Conservation (phyloP, 2,113 vertebrate genomes). For the Periophthalmodon schlosseri region DNA sequence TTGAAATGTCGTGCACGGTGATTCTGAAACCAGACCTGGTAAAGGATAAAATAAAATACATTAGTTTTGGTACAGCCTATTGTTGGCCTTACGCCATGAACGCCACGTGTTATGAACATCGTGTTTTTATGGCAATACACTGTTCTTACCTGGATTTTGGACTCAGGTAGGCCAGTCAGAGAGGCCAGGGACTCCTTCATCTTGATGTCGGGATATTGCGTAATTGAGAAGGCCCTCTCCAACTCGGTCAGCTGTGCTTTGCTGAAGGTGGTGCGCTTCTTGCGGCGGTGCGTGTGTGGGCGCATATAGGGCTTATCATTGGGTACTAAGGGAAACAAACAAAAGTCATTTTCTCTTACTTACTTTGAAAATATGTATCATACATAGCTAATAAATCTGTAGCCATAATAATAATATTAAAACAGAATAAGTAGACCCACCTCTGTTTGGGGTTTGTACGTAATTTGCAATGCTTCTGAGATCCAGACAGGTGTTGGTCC, state of each 20-base stretch:
- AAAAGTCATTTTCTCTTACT: not conserved
- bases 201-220: conserved; percentile 81
- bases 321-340: not conserved
- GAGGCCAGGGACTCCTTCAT: conserved; percentile 80
- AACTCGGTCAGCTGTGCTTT: conserved; percentile 80
- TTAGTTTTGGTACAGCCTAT: not conserved
- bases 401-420: too few species aligned
- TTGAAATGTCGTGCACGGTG: conserved; percentile 82
- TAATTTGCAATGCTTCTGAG: conserved; percentile 17
- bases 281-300: conserved; percentile 37
- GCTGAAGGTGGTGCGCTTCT: conserved; percentile 83
- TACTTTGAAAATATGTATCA: not conserved
- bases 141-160: conserved; percentile 82
- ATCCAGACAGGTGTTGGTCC: conserved; percentile 19
- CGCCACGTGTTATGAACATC: not conserved
- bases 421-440: conserved; percentile 28
- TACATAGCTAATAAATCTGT: too few species aligned
- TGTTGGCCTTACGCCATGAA: not conserved
- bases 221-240: conserved; percentile 79
- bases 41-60: not conserved
- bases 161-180: conserved; percentile 80
- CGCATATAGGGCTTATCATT: conserved; percentile 1
- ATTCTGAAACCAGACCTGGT: conserved; percentile 91
- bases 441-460: conserved; percentile 29
- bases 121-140: not conserved